phyloP scores from a whole-genome alignment of 2,888 invertebrate species.

The Bedellia somnulentella region DNA sequence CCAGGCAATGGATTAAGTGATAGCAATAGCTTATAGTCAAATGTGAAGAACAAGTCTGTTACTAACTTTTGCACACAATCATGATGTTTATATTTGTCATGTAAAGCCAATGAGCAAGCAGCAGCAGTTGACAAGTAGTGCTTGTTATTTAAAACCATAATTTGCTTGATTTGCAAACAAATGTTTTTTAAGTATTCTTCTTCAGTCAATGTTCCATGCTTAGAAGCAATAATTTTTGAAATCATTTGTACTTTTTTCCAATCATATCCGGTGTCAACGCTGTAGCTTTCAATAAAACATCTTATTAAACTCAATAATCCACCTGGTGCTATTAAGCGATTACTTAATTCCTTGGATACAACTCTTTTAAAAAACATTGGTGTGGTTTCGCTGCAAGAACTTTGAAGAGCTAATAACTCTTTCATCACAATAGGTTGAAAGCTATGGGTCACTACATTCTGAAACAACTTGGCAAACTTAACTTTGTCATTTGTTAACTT shows the following conservation, averaged over 20 bases:
- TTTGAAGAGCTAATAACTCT: conserved; percentile 69
- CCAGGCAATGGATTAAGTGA: conserved; percentile 23
- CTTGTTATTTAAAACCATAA: conserved; percentile 38
- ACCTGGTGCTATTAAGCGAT: conserved; percentile 57
- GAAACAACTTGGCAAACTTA: conserved; percentile 49
- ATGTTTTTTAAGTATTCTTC: conserved; percentile 57
- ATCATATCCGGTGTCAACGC: conserved; percentile 57
- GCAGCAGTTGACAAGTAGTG: conserved; percentile 52
- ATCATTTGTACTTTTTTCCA: conserved; percentile 71
- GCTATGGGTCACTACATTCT: conserved; percentile 52
- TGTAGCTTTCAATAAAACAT: conserved; percentile 64
- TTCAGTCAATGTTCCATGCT: conserved; percentile 41
- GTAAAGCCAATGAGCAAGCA: conserved; percentile 55
- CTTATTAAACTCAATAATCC: conserved; percentile 67
- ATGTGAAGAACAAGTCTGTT: conserved; percentile 22
- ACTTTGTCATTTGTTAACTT: conserved; percentile 49
- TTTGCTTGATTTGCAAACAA: conserved; percentile 48
- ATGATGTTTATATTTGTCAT: conserved; percentile 43
- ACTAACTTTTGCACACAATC: conserved; percentile 25
- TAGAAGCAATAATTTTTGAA: conserved; percentile 63
- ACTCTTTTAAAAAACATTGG: conserved; percentile 67
- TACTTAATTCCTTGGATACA: conserved; percentile 63
- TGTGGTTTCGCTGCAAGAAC: conserved; percentile 39
- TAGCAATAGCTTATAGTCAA: conserved; percentile 21
- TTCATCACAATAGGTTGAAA: conserved; percentile 66